phyloP scores from a whole-genome alignment of 2,797 vertebrate genomes.

The Halcyon leucocephala region DNA sequence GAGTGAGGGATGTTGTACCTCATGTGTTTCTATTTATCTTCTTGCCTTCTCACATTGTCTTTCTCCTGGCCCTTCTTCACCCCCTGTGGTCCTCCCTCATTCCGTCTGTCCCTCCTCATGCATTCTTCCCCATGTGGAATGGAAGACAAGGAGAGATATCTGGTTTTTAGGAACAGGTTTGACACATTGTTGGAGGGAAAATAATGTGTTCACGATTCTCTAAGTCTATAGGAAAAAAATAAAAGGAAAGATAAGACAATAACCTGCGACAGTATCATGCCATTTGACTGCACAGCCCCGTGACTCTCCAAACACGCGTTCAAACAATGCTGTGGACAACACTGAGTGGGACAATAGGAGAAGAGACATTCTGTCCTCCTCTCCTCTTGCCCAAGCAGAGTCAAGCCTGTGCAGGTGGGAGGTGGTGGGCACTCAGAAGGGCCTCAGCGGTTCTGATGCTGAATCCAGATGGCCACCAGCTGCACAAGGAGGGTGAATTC shows the following conservation, averaged over 20 bases:
- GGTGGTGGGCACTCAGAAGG: rapidly evolving
- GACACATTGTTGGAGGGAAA: not conserved
- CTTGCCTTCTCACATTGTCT: not conserved
- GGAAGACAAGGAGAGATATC: not conserved
- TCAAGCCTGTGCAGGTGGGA: not conserved
- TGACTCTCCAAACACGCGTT: not conserved
- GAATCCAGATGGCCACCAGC: not conserved
- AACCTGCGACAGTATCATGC: not conserved
- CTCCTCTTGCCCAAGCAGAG: not conserved
- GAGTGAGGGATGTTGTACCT: not conserved
- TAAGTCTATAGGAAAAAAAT: not conserved
- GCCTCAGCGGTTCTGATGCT: rapidly evolving
- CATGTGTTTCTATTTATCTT: constrained; percentile 10
- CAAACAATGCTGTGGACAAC: not conserved
- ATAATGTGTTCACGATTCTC: not conserved
- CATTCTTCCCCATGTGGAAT: not conserved
- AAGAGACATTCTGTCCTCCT: not conserved
- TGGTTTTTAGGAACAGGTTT: not conserved
- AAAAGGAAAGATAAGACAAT: not conserved
- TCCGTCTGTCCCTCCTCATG: not conserved
- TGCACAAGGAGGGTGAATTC: not conserved
- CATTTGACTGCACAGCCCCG: not conserved
- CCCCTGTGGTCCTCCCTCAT: rapidly evolving
- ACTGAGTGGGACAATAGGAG: rapidly evolving
- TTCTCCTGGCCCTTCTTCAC: not conserved